Percentiles rank a stretch among this genome's conserved stretches.
Conservation (phyloP, 2,888 invertebrate genomes). For the Teleogryllus oceanicus region DNA sequence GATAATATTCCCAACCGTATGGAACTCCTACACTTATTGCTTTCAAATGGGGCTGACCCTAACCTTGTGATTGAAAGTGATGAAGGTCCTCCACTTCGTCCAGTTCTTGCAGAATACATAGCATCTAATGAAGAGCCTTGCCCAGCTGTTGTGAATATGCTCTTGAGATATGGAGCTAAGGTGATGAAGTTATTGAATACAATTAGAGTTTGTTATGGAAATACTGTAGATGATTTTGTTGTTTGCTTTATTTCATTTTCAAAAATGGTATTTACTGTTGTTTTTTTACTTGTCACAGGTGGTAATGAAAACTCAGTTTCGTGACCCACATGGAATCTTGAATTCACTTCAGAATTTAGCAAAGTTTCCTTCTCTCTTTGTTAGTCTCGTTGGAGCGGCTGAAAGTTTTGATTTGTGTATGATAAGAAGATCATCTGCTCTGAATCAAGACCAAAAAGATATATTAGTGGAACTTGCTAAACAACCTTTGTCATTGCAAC, state of each 20-base stretch:
- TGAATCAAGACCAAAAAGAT: conserved; percentile 64
- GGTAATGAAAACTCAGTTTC: conserved; percentile 77
- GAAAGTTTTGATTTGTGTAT: conserved; percentile 76
- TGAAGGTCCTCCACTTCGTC: conserved; percentile 69
- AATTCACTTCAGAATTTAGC: conserved; percentile 70
- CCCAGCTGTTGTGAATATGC: conserved; percentile 61
- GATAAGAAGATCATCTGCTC: conserved; percentile 67
- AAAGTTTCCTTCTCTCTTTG: conserved; percentile 54
- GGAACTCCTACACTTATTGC: conserved; percentile 57
- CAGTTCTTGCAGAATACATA: conserved; percentile 79
- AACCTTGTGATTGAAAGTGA: conserved; percentile 72
- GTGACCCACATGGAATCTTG: conserved; percentile 78
- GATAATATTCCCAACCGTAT: conserved; percentile 59
- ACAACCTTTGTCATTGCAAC: conserved; percentile 63
- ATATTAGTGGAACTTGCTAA: conserved; percentile 62
- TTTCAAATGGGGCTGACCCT: conserved; percentile 70
- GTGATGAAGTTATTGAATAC: conserved; percentile 48
- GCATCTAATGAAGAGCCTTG: conserved; percentile 69
- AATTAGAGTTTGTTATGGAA: neutral
- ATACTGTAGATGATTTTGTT: neutral
- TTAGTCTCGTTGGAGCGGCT: conserved; percentile 67
- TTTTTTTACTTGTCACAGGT: conserved; percentile 51
- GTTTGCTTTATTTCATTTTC: too few relatives aligned
- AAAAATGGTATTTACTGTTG: too few relatives aligned
- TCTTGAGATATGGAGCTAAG: conserved; percentile 74